phyloP scores from a whole-genome alignment of 2,797 vertebrate species.

The Valencia hispanica region DNA sequence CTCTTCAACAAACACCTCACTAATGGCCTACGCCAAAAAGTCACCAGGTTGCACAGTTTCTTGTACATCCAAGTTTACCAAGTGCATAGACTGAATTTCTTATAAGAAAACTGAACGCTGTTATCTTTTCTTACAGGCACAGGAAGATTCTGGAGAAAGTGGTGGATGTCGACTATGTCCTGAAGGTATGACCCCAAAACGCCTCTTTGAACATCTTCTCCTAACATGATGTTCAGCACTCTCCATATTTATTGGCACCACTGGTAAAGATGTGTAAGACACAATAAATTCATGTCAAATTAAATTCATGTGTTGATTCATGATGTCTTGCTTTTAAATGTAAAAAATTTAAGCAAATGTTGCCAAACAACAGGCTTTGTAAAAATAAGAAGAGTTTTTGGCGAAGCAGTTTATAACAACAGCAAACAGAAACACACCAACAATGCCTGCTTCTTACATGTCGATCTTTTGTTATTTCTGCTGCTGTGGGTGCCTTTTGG shows the following conservation, averaged over 20 bases:
- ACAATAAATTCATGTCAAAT: too few species aligned
- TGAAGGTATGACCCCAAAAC: constrained; percentile 74
- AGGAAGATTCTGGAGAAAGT: constrained; percentile 80
- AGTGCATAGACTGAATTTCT: not conserved
- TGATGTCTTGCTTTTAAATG: not conserved
- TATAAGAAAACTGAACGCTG: rapidly evolving
- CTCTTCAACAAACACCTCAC: constrained; percentile 85
- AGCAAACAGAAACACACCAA: too few species aligned
- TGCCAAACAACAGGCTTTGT: too few species aligned
- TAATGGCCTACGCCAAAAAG: constrained; percentile 60
- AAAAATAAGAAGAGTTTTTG: too few species aligned
- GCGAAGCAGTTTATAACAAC: too few species aligned
- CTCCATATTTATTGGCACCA: not conserved
- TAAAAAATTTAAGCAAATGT: too few species aligned
- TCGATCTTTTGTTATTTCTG: too few species aligned
- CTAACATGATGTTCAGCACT: not conserved
- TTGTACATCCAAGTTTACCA: not conserved
- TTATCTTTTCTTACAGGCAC: constrained; percentile 77
- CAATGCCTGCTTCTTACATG: too few species aligned
- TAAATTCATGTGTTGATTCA: not conserved
- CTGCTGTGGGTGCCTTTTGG: too few species aligned
- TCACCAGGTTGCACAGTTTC: constrained; percentile 64
- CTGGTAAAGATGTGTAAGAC: not conserved
- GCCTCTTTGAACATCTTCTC: not conserved
- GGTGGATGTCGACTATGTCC: constrained; percentile 80